Conservation (phyloP, 2,797 vertebrate species). For the Pristis pectinata region DNA sequence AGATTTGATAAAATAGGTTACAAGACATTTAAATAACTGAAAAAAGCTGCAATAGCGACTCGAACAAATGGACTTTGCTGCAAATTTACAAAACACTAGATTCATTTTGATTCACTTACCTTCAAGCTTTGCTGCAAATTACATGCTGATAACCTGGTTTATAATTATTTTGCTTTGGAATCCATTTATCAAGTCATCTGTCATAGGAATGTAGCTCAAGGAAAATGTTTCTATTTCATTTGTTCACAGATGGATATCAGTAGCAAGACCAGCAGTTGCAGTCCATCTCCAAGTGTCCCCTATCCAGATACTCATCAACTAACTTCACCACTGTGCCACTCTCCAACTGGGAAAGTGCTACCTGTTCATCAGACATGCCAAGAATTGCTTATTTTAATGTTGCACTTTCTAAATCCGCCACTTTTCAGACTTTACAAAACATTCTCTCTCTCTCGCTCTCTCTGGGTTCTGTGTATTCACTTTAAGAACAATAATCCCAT, state of each 20-base stretch:
- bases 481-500: not conserved
- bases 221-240: not conserved
- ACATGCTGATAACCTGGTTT: not conserved
- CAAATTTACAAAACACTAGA: not conserved
- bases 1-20: not conserved
- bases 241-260: no score
- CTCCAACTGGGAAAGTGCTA: not conserved
- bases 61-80: not conserved
- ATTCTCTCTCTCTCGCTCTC: no score
- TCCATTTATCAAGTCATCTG: not conserved
- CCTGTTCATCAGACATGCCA: not conserved
- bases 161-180: not conserved
- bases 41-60: not conserved
- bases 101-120: conserved; percentile 14
- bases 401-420: not conserved
- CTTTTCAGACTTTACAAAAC: not conserved
- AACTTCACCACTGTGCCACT: no score
- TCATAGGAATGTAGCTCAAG: not conserved
- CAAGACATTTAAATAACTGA: not conserved
- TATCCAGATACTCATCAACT: no score
- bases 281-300: no score
- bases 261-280: no score
- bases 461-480: no score
- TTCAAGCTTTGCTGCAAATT: not conserved
- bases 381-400: not conserved